Evolutionary conservation across 1,140 invertebrate genomes (phyloP), one percentile per base, ranked within the genome.

Genomic region (Diuraphis noxia): DNA sequence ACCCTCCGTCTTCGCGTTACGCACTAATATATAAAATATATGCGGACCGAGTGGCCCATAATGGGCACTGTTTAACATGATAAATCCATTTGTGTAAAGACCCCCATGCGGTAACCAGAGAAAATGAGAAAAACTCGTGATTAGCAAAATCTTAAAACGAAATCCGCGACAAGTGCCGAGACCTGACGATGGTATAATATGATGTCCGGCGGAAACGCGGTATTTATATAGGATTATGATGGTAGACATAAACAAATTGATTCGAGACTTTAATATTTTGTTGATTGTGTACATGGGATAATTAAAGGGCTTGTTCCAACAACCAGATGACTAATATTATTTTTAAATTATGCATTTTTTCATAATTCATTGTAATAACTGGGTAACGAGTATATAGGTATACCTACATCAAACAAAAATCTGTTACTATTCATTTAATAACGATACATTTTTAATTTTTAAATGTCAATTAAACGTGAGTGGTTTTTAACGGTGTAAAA

Each of bases 1-100:
- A 38, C 84, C 84, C 84, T 36, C 43, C 84, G 43, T 49, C 84
- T 43, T n/a, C 38, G 82, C 82, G 82, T 85, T 85, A 36, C 21
- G n/a, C n/a, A 84, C 82, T 43, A 43, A 84, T 84, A 84, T 84
- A 84, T 30, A 81, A 81, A 34, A 84, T 84, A 84, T 84, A 43
- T 85, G 38, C 89, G 46, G 77, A 81, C 88, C 72, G 89, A 91
- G 43, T 49, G 72, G 72, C 72, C 43, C 89, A 30, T 91, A 91
- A 91, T 91, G 89, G 89, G 89, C 77, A 91, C 89, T 91, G 89
- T 91, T 91, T 91, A 82, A 91, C 89, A 91, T 91, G 89, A 91
- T 82, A 91, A 91, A 91, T 91, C 89, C 89, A 91, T 91, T 91
- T 91, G 89, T 46, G 34, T 40, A n/a, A 40, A 56, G 36, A 63